These are phyloP conservation scores for Lithophane socia DNA, from an alignment of 2,888 invertebrate species.

Conservation along the genomic window DNA sequence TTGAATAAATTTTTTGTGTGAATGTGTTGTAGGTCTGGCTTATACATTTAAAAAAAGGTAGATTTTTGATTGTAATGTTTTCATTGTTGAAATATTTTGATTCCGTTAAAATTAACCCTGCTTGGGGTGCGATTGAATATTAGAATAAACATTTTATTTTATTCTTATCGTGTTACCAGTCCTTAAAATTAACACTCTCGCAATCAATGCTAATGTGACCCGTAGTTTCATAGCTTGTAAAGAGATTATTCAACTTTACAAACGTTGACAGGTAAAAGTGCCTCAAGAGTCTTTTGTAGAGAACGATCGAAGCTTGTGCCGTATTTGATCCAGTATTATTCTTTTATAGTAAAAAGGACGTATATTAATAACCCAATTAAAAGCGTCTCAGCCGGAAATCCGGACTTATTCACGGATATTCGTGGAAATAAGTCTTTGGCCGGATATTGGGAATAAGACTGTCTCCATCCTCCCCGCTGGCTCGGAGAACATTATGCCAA, in stretches of 20 bases:
- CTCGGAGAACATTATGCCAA: constrained; percentile 3
- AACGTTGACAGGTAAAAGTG: not conserved
- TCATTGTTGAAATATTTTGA: not conserved
- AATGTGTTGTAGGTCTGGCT: not conserved
- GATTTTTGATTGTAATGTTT: not conserved
- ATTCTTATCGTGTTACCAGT: not conserved
- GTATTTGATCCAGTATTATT: not conserved
- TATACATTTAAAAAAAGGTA: not conserved
- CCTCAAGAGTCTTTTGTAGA: not conserved
- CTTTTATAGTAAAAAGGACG: not conserved
- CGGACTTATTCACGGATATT: constrained; percentile 23
- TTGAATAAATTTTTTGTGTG: not conserved
- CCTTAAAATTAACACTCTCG: not conserved
- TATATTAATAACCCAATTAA: constrained; percentile 37
- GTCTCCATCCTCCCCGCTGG: not conserved
- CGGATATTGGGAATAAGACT: constrained; percentile 52
- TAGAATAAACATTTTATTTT: not conserved
- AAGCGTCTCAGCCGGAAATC: constrained; percentile 6
- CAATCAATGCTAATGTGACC: not conserved
- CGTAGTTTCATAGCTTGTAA: not conserved
- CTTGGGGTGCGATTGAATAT: not conserved
- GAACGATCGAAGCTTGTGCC: not conserved
- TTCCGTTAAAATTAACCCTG: not conserved
- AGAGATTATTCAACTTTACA: not conserved
- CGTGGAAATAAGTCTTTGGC: constrained; percentile 29